Percentiles rank a stretch among this genome's conserved stretches.
Evolutionary conservation across 2,797 vertebrate genomes (phyloP).

Genomic region (Lycodopsis pacificus): DNA sequence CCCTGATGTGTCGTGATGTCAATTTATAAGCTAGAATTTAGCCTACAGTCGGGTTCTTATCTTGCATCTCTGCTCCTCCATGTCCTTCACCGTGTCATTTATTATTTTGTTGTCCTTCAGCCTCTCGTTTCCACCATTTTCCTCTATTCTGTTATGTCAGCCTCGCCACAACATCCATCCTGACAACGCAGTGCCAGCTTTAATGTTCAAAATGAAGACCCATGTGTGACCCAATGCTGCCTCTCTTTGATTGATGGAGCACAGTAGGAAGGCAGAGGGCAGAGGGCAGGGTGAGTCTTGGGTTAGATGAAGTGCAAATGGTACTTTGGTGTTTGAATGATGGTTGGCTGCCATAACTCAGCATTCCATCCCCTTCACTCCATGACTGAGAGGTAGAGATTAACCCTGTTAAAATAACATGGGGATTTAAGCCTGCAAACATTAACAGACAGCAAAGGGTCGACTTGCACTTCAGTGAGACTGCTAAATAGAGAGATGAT

Average conservation of each 20-base stretch:
- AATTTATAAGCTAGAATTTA: neutral
- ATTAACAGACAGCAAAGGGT: neutral
- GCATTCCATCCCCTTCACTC: neutral
- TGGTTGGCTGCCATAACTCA: neutral
- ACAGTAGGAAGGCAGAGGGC: conserved; percentile 10
- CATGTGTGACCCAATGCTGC: conserved; percentile 26
- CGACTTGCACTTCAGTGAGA: conserved; percentile 8
- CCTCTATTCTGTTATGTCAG: conserved; percentile 24
- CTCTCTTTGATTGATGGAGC: conserved; percentile 24
- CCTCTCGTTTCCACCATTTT: conserved; percentile 9
- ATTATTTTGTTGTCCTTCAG: conserved; percentile 23
- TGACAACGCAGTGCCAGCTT: conserved; percentile 23
- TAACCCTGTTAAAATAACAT: neutral
- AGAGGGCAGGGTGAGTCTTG: neutral
- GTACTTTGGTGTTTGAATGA: conserved; percentile 3
- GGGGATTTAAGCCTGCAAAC: neutral
- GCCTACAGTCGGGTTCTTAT: neutral
- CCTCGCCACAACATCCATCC: conserved; percentile 31
- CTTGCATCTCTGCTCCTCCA: neutral
- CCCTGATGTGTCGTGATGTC: conserved; percentile 25
- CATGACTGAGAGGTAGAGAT: neutral
- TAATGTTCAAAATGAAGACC: conserved; percentile 21
- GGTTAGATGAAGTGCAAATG: neutral
- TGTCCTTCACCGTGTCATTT: conserved; percentile 14
- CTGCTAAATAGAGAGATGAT: conserved; percentile 26